Evolutionary conservation across 1,140 invertebrate species (phyloP).

Genomic region (Steinernema khuongi): DNA sequence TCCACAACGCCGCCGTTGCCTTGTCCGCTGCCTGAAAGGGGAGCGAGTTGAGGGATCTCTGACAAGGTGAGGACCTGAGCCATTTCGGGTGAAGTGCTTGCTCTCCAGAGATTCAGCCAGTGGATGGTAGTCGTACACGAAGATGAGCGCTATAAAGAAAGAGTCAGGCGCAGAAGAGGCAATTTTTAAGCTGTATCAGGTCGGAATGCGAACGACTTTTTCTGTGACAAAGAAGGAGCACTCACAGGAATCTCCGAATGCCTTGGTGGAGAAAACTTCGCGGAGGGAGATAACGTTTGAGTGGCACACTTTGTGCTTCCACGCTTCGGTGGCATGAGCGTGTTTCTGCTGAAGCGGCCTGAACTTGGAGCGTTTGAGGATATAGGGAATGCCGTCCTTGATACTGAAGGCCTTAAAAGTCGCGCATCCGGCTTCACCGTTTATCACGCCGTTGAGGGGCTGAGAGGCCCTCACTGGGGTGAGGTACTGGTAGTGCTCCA

Average conservation of each 20-base stretch:
- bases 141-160: slow-evolving; percentile 80
- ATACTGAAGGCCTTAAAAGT: neutral
- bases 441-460: neutral
- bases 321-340: neutral
- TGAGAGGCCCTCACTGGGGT: neutral
- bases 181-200: too few relatives aligned
- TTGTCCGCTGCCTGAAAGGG: slow-evolving; percentile 61
- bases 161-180: too few relatives aligned
- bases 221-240: neutral
- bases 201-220: slow-evolving; percentile 30
- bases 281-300: neutral
- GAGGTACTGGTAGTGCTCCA: neutral
- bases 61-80: slow-evolving; percentile 74
- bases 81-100: slow-evolving; percentile 78
- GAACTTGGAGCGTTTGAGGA: neutral
- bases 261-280: neutral
- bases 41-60: slow-evolving; percentile 74
- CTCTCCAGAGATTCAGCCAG: slow-evolving; percentile 77
- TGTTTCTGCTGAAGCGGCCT: neutral
- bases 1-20: slow-evolving; percentile 73
- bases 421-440: neutral
- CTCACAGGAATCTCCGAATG: slow-evolving; percentile 35
- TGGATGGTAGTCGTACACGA: slow-evolving; percentile 92
- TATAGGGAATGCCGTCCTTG: neutral
- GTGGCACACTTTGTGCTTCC: neutral